Evolutionary conservation across 2,797 vertebrate genomes (phyloP), one percentile per base, ranked within the genome.

Genomic region (Notoglanidium macrostoma): DNA sequence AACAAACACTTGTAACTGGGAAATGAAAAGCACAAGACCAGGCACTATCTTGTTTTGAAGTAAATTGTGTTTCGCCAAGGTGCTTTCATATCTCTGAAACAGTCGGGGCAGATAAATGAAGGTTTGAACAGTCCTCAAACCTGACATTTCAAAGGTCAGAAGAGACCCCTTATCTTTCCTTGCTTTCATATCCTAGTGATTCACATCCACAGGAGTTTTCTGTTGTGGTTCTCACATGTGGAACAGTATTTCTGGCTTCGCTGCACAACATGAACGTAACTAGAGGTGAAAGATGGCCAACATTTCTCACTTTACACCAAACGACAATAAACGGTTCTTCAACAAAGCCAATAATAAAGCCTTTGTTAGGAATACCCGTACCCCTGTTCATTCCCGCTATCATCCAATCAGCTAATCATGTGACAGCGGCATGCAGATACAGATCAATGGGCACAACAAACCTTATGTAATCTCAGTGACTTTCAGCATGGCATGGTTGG

Each of bases 21-120:
- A 87, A 85, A 61, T 61, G 68, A 83, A 88, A 89, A 79, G 77
- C 86, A 49, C 23, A 17, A 54, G 17, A 83, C 46, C 49, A 73
- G 61, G n/a, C 83, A 32, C 77, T 90, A 88, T 89, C 89, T 88
- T 61, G 73, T 80, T 85, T 86, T 55, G 86, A 80, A 81, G 84
- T 85, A 83, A 90, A 88, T 83, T 88, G 85, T 61, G 46, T 92
- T 90, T 84, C 46, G 29, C 77, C 40, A 44, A 86, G 49, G 35
- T 29, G 46, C 63, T 85, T 80, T 77, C 67, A 55, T 80, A 88
- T 80, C 87, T 65, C n/a, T 63, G 32, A 63, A 86, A 84, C 46
- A 73, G 80, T 82, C 86, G 63, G 59, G 35, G 15, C 68, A 84
- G 85, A 90, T 90, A 89, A 89, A 84, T 54, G 81, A 17, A 84